Evolutionary conservation across 2,113 vertebrate species (phyloP).

Genomic region (Centropristis striata): DNA sequence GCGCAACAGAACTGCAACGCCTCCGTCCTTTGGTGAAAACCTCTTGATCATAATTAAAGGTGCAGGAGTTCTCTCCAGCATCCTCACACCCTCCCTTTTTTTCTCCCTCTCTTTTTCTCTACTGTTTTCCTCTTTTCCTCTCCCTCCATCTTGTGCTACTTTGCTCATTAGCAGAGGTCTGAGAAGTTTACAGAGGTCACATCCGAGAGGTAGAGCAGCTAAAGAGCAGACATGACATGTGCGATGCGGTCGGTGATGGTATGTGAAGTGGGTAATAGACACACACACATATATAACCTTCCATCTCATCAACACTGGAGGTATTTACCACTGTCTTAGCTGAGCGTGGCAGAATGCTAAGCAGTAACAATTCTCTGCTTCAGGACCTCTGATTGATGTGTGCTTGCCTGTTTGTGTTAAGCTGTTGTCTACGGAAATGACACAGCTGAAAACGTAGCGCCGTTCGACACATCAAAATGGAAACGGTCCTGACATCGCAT

Average conservation of each 20-base stretch:
- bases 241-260: constrained; percentile 33
- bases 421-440: constrained; percentile 83
- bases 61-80: constrained; percentile 89
- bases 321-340: constrained; percentile 82
- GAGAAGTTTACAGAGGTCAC: constrained; percentile 69
- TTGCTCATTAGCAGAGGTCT: constrained; percentile 70
- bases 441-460: constrained; percentile 80
- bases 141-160: constrained; percentile 62
- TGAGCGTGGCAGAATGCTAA: constrained; percentile 77
- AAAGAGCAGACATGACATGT: constrained; percentile 67
- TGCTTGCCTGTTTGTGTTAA: constrained; percentile 83
- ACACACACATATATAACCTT: constrained; percentile 44
- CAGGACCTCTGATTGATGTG: constrained; percentile 84
- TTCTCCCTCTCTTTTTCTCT: constrained; percentile 14
- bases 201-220: constrained; percentile 47
- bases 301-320: constrained; percentile 63
- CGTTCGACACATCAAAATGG: constrained; percentile 70
- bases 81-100: constrained; percentile 55
- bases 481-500: constrained; percentile 69
- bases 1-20: constrained; percentile 92
- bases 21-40: constrained; percentile 91
- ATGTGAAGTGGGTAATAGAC: constrained; percentile 53
- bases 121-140: constrained; percentile 27
- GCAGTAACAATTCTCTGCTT: constrained; percentile 79
- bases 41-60: constrained; percentile 98